phyloP scores from a whole-genome alignment of 1,140 invertebrate genomes.

The Antheraea pernyi region DNA sequence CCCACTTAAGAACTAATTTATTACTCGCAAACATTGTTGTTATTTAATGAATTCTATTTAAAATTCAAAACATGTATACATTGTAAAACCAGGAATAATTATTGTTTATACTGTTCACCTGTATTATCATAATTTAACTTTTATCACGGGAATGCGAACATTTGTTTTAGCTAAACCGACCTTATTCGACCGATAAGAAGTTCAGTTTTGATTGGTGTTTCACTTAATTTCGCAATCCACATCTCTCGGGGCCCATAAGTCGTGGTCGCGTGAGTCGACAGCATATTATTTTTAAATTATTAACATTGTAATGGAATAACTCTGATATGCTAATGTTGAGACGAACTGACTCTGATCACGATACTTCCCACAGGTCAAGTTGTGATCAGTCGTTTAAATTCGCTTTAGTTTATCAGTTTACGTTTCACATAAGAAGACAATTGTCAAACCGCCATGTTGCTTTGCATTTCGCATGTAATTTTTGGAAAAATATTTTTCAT shows the following conservation, averaged over 20 bases:
- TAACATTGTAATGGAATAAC: constrained; percentile 62
- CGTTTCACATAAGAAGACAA: no score
- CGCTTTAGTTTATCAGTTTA: neutral
- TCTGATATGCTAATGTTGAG: constrained; percentile 56
- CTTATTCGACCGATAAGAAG: constrained; percentile 13
- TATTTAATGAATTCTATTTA: no score
- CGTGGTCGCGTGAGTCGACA: constrained; percentile 46
- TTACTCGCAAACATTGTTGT: no score
- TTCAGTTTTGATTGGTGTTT: neutral
- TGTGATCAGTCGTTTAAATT: neutral
- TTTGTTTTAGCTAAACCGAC: constrained; percentile 14
- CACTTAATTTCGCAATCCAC: constrained; percentile 19
- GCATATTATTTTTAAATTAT: constrained; percentile 68
- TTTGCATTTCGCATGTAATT: no score
- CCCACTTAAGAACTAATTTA: no score
- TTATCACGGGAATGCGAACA: constrained; percentile 11
- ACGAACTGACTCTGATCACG: constrained; percentile 48
- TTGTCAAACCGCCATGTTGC: no score
- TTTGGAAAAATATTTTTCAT: no score
- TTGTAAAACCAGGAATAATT: no score
- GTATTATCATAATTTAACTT: neutral
- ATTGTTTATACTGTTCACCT: neutral
- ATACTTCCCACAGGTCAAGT: constrained; percentile 27
- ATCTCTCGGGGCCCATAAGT: constrained; percentile 57
- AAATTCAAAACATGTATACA: no score